Percentiles rank a stretch among this genome's conserved stretches.
Conservation (phyloP, 2,888 invertebrate species). For the Macropis europaea region DNA sequence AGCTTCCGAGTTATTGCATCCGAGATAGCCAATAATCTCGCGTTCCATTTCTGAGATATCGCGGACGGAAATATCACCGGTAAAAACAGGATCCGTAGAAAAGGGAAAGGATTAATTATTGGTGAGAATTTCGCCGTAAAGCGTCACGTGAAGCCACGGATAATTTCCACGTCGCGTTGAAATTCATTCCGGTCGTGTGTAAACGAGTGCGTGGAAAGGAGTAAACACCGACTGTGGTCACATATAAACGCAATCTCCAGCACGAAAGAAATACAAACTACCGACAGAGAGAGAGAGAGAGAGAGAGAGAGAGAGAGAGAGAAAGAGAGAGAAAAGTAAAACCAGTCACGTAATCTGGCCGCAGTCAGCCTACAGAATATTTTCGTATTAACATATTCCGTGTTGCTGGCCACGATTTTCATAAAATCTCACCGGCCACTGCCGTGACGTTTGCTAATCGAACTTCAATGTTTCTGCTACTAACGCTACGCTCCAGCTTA, state of each 20-base stretch:
- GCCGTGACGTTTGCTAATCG: conserved; percentile 8
- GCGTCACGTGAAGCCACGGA: conserved; percentile 19
- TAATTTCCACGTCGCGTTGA: conserved; percentile 31
- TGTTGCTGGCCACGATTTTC: conserved; percentile 1
- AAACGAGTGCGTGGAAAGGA: conserved; percentile 37
- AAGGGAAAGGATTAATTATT: conserved; percentile 40
- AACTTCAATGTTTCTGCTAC: conserved; percentile 5
- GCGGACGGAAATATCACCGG: background rate
- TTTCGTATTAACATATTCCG: conserved; percentile 29
- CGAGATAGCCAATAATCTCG: conserved; percentile 9
- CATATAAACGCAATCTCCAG: conserved; percentile 43
- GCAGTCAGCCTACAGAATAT: conserved; percentile 7
- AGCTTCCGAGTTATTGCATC: conserved; percentile 28
- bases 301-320: no score
- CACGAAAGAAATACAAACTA: conserved; percentile 46
- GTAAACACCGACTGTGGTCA: conserved; percentile 22
- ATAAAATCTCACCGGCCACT: background rate
- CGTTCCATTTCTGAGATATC: background rate
- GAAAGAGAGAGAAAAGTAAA: conserved; percentile 51
- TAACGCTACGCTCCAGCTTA: no score
- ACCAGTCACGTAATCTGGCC: conserved; percentile 47
- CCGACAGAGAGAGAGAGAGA: no score
- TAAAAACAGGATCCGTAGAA: conserved; percentile 24
- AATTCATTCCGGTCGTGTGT: conserved; percentile 26
- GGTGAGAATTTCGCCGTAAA: conserved; percentile 22